phyloP scores from a whole-genome alignment of 2,113 vertebrate species.

The Eudorcas thomsonii region DNA sequence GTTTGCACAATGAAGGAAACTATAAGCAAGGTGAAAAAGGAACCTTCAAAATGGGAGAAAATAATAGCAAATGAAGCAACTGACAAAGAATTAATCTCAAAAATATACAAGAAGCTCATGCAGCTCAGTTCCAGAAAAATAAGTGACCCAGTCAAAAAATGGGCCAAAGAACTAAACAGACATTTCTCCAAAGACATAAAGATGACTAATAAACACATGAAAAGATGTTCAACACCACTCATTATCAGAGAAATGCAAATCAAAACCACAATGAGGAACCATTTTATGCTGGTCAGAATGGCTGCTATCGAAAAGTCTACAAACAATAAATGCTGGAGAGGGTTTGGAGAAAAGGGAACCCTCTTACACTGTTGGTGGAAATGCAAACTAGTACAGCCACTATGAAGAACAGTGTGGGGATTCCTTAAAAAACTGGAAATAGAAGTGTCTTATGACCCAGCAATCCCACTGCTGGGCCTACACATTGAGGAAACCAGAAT shows the following conservation, averaged over 20 bases:
- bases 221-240: neutral
- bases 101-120: neutral
- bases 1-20: neutral
- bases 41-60: neutral
- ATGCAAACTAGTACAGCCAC: neutral
- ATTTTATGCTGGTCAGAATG: rapidly evolving
- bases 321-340: neutral
- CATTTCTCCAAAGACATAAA: neutral
- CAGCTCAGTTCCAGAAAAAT: neutral
- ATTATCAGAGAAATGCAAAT: neutral
- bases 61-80: neutral
- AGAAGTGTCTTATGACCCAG: neutral
- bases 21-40: neutral
- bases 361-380: neutral
- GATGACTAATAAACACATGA: neutral
- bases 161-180: neutral
- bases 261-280: neutral
- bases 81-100: neutral
- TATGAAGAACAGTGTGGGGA: neutral
- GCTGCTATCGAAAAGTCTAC: neutral
- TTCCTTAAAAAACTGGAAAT: neutral
- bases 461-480: neutral
- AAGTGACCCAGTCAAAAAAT: neutral
- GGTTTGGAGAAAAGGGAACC: neutral
- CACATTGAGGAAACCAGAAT: neutral